A percentile compares a stretch with the other conserved stretches of the same genome.
Conservation (phyloP, 2,888 invertebrate genomes). For the Macrophya alboannulata region DNA sequence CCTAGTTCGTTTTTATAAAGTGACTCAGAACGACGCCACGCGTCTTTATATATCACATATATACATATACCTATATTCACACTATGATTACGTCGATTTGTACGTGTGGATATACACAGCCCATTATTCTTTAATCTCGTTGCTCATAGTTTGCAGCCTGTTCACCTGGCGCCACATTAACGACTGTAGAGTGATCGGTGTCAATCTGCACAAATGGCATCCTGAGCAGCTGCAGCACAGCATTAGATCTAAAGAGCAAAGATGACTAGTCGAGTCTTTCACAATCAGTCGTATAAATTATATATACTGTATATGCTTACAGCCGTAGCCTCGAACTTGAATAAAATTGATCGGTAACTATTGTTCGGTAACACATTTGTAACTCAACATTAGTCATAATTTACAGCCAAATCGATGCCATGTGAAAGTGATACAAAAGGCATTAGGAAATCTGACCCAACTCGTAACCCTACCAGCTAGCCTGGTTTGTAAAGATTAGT, state of each 20-base stretch:
- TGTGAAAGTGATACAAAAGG: not conserved
- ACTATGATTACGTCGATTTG: not conserved
- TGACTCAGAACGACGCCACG: constrained; percentile 25
- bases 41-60: not conserved
- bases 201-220: constrained; percentile 50
- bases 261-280: constrained; percentile 38
- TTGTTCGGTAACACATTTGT: too few species aligned
- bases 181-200: constrained; percentile 36
- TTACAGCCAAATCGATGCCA: not conserved
- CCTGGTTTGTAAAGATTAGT: not conserved
- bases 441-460: not conserved
- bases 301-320: not conserved
- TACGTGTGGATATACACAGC: not conserved
- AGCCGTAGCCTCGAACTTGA: not conserved
- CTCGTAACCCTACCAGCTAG: not conserved
- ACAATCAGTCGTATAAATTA: not conserved
- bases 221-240: constrained; percentile 40
- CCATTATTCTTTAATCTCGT: constrained; percentile 26
- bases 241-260: constrained; percentile 13
- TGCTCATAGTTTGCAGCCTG: not conserved
- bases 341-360: not conserved
- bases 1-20: constrained; percentile 7
- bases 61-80: not conserved
- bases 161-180: constrained; percentile 45
- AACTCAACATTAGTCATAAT: not conserved